Conservation (phyloP, 30 jellyfish, hydroid and myxozoan genomes). For the Aurelia aurita region DNA sequence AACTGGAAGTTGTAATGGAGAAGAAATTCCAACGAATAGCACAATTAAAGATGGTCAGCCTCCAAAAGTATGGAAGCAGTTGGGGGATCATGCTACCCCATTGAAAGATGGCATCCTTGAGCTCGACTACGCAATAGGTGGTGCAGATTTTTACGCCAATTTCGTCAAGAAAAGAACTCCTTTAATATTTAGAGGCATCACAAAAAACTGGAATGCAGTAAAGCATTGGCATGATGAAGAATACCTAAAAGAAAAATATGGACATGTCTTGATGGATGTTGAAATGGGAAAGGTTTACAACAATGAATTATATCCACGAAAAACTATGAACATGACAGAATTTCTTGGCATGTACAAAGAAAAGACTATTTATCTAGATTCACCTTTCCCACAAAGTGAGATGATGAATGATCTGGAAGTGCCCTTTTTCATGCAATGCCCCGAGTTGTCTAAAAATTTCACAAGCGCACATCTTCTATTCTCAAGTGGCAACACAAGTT, state of each 20-base stretch:
- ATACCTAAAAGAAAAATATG: conserved; percentile 74
- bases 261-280: conserved; percentile 85
- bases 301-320: conserved; percentile 68
- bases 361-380: conserved; percentile 79
- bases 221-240: conserved; percentile 87
- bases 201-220: conserved; percentile 87
- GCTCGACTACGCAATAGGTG: conserved; percentile 86
- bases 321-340: conserved; percentile 87
- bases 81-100: conserved; percentile 93
- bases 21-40: background rate
- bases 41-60: too few relatives aligned
- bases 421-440: conserved; percentile 95
- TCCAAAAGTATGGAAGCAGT: conserved; percentile 18
- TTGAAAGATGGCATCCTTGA: conserved; percentile 59
- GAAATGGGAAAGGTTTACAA: conserved; percentile 80
- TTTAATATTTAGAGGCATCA: conserved; percentile 87
- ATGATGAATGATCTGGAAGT: conserved; percentile 83
- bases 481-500: conserved; percentile 93
- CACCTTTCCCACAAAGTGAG: conserved; percentile 94
- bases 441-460: conserved; percentile 70
- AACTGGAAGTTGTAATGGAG: background rate
- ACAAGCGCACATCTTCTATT: conserved; percentile 92
- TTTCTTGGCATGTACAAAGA: conserved; percentile 75
- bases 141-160: conserved; percentile 88
- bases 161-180: conserved; percentile 88